These are phyloP conservation scores for Stenchaetothrips biformis DNA, from an alignment of 2,888 invertebrate genomes.

Conservation along the genomic window DNA sequence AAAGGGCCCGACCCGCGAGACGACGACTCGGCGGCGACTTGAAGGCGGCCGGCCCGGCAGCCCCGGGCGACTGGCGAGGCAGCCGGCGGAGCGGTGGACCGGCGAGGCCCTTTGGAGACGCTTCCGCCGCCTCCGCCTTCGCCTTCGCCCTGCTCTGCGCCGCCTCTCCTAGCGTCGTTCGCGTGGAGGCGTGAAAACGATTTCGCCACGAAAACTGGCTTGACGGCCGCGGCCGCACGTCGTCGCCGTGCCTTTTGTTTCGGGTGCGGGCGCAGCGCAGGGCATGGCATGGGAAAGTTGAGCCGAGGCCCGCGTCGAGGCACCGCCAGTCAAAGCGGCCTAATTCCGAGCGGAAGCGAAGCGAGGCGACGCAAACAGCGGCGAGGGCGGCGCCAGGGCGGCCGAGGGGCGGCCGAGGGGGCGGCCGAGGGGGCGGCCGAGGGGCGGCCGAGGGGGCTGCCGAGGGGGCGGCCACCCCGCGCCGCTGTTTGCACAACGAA, in stretches of 20 bases:
- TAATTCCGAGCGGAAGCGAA: too few species aligned
- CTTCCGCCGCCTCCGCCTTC: background rate
- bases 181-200: slow-evolving; percentile 4
- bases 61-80: background rate
- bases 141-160: background rate
- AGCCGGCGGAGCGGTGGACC: background rate
- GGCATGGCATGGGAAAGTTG: too few species aligned
- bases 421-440: background rate
- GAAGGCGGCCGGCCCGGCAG: background rate
- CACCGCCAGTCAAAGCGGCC: too few species aligned
- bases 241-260: background rate
- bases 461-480: background rate
- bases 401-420: background rate
- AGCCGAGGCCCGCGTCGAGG: too few species aligned
- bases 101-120: background rate
- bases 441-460: background rate
- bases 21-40: background rate
- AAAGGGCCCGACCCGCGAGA: background rate
- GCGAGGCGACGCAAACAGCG: too few species aligned
- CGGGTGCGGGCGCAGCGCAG: too few species aligned
- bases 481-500: background rate
- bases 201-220: background rate
- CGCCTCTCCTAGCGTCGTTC: background rate
- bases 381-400: background rate
- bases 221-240: background rate